A percentile compares a stretch with the other conserved stretches of the same genome.
These are phyloP conservation scores for Delia radicum DNA, from an alignment of 1,140 invertebrate species.

Conservation along the genomic window DNA sequence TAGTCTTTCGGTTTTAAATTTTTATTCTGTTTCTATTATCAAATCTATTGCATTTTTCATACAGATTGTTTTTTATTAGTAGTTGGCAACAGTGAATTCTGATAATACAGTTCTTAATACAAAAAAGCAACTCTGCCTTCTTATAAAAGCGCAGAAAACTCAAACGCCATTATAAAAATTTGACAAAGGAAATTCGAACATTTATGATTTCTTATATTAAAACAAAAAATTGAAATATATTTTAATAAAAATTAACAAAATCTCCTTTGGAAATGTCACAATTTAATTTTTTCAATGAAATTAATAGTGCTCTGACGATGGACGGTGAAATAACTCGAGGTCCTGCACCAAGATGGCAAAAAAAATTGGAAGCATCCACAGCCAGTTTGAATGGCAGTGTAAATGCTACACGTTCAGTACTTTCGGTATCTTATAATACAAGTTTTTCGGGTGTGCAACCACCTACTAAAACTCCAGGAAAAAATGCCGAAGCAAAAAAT, in stretches of 20 bases:
- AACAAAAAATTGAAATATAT: neutral
- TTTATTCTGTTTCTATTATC: too few species aligned
- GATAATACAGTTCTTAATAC: neutral
- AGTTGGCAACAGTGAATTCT: too few species aligned
- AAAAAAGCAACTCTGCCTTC: neutral
- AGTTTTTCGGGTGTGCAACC: slow-evolving; percentile 54
- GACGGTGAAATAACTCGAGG: slow-evolving; percentile 75
- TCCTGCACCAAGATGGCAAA: slow-evolving; percentile 77
- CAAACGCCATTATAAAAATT: neutral
- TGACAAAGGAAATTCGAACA: neutral
- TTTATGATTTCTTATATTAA: neutral
- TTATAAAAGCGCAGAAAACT: neutral
- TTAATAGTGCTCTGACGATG: slow-evolving; percentile 72
- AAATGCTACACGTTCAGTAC: slow-evolving; percentile 59
- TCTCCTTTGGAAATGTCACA: slow-evolving; percentile 65
- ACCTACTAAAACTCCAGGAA: slow-evolving; percentile 64
- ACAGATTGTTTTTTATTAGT: too few species aligned
- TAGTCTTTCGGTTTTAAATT: too few species aligned
- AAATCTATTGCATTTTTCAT: too few species aligned
- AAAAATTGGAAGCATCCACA: slow-evolving; percentile 61
- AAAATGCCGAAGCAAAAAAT: slow-evolving; percentile 63
- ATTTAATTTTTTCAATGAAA: slow-evolving; percentile 75
- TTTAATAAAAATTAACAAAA: neutral
- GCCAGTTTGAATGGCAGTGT: slow-evolving; percentile 55
- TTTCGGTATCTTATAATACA: slow-evolving; percentile 61